Conservation (phyloP, 1,140 invertebrate genomes). For the Zaprionus ghesquierei region DNA sequence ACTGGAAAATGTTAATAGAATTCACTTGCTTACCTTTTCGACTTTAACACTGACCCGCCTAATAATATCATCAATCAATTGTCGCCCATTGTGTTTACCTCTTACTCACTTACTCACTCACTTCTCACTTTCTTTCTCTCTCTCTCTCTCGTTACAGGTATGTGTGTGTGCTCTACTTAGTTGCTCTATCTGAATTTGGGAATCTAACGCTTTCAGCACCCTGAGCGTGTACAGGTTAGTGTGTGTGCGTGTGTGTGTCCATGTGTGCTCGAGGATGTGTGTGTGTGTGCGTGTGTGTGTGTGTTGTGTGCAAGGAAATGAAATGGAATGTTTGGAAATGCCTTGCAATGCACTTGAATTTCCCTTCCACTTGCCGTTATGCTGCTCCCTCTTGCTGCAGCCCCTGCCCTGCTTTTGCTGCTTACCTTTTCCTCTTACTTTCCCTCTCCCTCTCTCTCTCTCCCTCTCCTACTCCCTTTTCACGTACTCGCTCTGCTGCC, state of each 20-base stretch:
- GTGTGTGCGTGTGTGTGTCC: neutral
- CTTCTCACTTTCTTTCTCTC: too few species aligned
- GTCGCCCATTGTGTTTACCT: neutral
- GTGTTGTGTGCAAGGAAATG: slow-evolving; percentile 14
- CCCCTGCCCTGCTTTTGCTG: neutral
- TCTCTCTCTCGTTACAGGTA: slow-evolving; percentile 6
- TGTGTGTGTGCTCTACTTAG: neutral
- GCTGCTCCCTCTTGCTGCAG: neutral
- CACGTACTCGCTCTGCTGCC: neutral
- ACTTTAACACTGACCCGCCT: neutral
- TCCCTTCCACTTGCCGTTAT: neutral
- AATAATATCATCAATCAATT: slow-evolving; percentile 5
- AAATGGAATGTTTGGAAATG: slow-evolving; percentile 17
- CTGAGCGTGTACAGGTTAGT: neutral
- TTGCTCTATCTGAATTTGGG: neutral
- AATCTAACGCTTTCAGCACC: neutral
- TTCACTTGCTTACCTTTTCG: neutral
- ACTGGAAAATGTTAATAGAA: neutral
- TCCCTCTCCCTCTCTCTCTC: neutral
- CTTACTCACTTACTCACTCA: neutral
- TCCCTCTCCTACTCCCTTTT: neutral
- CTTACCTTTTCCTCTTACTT: neutral
- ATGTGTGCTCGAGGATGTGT: too few species aligned
- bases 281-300: neutral
- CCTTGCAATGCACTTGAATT: slow-evolving; percentile 11